A percentile compares a stretch with the other conserved stretches of the same genome.
These are phyloP conservation scores for Chlorops oryzae DNA, from an alignment of 1,140 invertebrate genomes.

Conservation along the genomic window DNA sequence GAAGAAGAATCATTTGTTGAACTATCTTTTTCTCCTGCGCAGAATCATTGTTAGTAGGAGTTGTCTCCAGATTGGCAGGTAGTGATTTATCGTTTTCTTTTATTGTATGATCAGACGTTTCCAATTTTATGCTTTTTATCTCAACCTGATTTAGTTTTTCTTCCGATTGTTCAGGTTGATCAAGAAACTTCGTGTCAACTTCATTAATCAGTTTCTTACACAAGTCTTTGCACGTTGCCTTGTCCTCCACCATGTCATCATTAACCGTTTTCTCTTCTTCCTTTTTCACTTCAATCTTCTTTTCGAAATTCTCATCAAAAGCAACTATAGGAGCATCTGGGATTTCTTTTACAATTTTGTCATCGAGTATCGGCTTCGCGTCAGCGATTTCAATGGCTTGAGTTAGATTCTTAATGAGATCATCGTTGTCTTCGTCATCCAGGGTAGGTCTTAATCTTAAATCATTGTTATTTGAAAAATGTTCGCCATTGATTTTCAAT, in stretches of 20 bases:
- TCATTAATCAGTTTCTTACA: too few species aligned
- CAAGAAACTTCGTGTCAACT: too few species aligned
- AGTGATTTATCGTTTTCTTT: too few species aligned
- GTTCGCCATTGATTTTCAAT: constrained; percentile 33
- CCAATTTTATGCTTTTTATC: too few species aligned
- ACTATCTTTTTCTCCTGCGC: too few species aligned
- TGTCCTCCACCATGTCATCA: constrained; percentile 1
- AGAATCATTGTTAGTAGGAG: too few species aligned
- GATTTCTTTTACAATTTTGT: constrained; percentile 5
- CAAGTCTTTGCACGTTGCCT: background rate
- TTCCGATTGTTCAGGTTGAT: too few species aligned
- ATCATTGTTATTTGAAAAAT: constrained; percentile 12
- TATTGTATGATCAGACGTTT: too few species aligned
- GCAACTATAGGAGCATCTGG: background rate
- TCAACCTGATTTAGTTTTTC: too few species aligned
- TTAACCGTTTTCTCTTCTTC: background rate
- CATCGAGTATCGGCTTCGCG: constrained; percentile 24
- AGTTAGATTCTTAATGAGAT: constrained; percentile 42
- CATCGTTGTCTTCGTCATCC: constrained; percentile 28
- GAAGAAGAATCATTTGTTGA: too few species aligned
- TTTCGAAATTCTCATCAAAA: background rate
- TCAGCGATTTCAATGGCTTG: constrained; percentile 27
- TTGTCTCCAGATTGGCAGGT: too few species aligned
- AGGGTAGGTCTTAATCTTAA: background rate
- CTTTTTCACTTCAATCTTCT: background rate